These are phyloP conservation scores for Scatophagus argus DNA, from an alignment of 2,113 vertebrate species.

Conservation along the genomic window DNA sequence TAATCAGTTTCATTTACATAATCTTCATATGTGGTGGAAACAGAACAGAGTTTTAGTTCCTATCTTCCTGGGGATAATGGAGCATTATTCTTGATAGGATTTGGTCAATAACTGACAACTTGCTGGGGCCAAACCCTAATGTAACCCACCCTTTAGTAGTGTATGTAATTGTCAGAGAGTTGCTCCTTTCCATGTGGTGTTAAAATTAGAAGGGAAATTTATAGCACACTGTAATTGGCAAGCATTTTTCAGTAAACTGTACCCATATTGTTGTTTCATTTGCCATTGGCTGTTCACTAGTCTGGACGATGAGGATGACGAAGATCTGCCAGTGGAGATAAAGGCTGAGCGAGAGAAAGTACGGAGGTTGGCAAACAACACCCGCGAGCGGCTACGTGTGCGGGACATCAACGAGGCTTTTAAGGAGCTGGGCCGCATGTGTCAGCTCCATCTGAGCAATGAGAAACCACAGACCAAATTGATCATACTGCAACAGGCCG, in stretches of 20 bases:
- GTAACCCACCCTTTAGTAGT: not conserved
- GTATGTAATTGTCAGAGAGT: not conserved
- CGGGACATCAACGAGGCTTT: slow-evolving; percentile 99
- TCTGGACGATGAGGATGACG: slow-evolving; percentile 89
- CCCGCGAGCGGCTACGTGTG: slow-evolving; percentile 95
- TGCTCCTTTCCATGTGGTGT: not conserved
- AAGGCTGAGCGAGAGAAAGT: slow-evolving; percentile 98
- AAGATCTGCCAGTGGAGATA: slow-evolving; percentile 97
- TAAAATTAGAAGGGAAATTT: not conserved
- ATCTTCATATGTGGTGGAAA: not conserved
- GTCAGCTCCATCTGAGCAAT: slow-evolving; percentile 97
- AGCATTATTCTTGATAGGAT: not conserved
- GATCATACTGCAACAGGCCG: slow-evolving; percentile 98
- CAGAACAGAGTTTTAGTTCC: not conserved
- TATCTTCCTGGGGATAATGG: not conserved
- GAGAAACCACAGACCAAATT: slow-evolving; percentile 99
- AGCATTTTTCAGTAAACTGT: slow-evolving; percentile 48
- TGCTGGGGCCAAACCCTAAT: not conserved
- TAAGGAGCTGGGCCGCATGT: slow-evolving; percentile 99
- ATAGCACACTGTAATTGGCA: not conserved
- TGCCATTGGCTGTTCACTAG: slow-evolving; percentile 76
- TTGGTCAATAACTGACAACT: not conserved
- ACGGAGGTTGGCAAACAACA: slow-evolving; percentile 97
- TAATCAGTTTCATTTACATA: too few relatives aligned
- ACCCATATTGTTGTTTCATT: slow-evolving; percentile 78